These are phyloP conservation scores for Tragulus kanchil DNA, from an alignment of 2,113 vertebrate genomes.

Conservation along the genomic window DNA sequence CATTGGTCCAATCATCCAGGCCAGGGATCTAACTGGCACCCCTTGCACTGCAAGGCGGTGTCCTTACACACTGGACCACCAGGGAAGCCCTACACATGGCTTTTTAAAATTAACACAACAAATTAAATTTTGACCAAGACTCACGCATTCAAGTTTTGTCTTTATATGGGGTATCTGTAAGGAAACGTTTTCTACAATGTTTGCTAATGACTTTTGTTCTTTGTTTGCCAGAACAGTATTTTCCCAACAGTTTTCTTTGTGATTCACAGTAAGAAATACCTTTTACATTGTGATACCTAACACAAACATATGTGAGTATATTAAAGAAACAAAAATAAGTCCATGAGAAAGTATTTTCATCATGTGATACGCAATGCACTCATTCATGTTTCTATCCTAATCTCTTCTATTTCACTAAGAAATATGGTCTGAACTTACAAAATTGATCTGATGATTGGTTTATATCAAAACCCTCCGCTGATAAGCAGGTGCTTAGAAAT, in stretches of 20 bases:
- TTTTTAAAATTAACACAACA: slow-evolving; percentile 89
- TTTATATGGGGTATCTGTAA: not conserved
- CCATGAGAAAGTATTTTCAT: not conserved
- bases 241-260: slow-evolving; percentile 34
- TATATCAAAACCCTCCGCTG: not conserved
- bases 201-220: not conserved
- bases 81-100: not conserved
- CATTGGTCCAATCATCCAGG: too few species aligned
- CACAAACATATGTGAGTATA: not conserved
- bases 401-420: slow-evolving; percentile 11
- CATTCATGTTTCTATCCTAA: not conserved
- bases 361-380: not conserved
- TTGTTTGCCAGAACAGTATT: not conserved
- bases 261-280: not conserved
- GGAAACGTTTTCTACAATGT: not conserved
- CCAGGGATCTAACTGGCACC: too few species aligned
- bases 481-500: not conserved
- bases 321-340: not conserved
- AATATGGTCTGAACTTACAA: not conserved
- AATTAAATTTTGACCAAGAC: slow-evolving; percentile 84
- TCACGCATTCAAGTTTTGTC: not conserved
- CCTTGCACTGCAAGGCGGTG: too few species aligned
- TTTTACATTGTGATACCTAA: not conserved
- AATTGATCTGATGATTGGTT: slow-evolving; percentile 6
- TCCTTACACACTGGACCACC: too few species aligned